Base-by-base conservation (phyloP, 2,888 invertebrate species). In the Epistrophe grossulariae region DNA sequence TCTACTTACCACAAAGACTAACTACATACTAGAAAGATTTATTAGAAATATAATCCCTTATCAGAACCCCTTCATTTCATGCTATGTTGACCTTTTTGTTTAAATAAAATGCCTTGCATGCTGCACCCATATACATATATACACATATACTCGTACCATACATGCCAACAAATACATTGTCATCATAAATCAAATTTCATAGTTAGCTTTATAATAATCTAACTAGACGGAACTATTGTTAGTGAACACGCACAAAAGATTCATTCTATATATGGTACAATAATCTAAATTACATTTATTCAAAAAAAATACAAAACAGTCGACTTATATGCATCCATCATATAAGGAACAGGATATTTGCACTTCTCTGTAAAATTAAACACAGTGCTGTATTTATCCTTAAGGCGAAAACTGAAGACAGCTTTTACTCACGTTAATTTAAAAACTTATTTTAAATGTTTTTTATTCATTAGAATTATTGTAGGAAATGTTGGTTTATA, bases 211-310 rank as follows among this genome's bases (percentile, higher is more conserved):
- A 40, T 84, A 79, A 84, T 79, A 79, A 84, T 79, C 79, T 76
- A 79, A 79, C 84, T 48, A 45, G 71, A 84, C 57, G 57, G 45
- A 40, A 50, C 72, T 68, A 84, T 84, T 76, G 80, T 77, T 72
- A 59, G 59, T 48, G 55, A 84, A 59, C 84, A 84, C 84, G 80
- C 84, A 84, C 80, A 77, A 77, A 55, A 38, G 45, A 84, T 77
- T 68, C 40, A 79, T 84, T 50, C 31, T 43, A 11, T 43, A 11
- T 38, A 59, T 57, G n/a, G n/a, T 38, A 48, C 59, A 84, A 84
- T 80, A 84, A 84, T 80, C 80, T 77, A 77, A 84, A 80, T 80
- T 84, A 77, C 80, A 80, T 84, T 70, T 72, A 35, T 83, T 64
- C 15, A 28, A 38, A 57, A 62, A 31, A 48, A 24, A 13, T 35